Base-by-base conservation (phyloP, 2,888 invertebrate species). In the Lasioglossum malachurum region DNA sequence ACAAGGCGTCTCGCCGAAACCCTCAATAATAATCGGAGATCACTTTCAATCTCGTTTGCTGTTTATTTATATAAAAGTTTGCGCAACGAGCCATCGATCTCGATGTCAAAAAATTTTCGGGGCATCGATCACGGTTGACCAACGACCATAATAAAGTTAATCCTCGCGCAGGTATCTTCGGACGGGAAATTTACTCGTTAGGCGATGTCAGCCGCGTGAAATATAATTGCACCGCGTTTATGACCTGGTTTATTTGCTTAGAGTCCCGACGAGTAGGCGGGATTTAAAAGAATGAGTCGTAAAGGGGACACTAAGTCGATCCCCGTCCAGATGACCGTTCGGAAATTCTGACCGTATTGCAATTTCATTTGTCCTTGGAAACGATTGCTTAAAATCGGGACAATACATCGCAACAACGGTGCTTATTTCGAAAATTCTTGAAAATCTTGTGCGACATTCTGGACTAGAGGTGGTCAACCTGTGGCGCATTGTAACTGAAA, bases 171-270 rank as follows among this genome's bases (percentile, higher is more conserved):
- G 64, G 31, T 31, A 31, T 31, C 31, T 3, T 27, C 27, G 27
- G 44, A 2, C 27, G 7, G 2, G 38, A 44, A 19, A 44, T 27
- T 72, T 44, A 44, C 44, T 72, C 44, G 27, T 7, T n/a, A 14
- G 2, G 23, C 71, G 41, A 27, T 14, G 41, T 67, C 35, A 31
- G 35, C 12, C 27, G 5, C 14, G 5, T 23, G 41, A 27, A 72
- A n/a, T 41, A 27, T 44, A 72, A 72, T 72, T 72, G 72, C 72
- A n/a, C 44, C 44, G 44, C 38, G 72, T 41, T 72, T 44, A 44
- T 7, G 72, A 72, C n/a, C 72, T 72, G 44, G 41, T 38, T 41
- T 27, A 16, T 72, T 44, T 72, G n/a, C 72, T 44, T 27, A n/a
- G 27, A 44, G 44, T 44, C 27, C 44, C 72, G 8, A 16, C 44